These are phyloP conservation scores for Chaetodon trifascialis DNA, from an alignment of 2,113 vertebrate genomes.

Conservation along the genomic window DNA sequence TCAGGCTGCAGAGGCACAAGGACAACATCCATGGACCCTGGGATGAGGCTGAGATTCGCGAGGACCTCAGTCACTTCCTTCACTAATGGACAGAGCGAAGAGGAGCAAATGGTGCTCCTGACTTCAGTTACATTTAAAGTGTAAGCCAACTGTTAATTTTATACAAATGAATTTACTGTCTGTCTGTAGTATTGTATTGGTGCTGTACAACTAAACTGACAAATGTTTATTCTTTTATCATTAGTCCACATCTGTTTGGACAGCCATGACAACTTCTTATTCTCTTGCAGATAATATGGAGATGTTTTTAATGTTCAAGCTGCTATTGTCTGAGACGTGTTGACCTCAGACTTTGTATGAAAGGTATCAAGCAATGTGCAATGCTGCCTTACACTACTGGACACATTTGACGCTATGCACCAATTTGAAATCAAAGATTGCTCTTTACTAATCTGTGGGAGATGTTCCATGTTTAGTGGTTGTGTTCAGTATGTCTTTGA, in stretches of 20 bases:
- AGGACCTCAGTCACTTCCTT: conserved; percentile 91
- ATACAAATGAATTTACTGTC: background rate
- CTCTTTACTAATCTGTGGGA: conserved; percentile 8
- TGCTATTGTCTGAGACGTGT: conserved; percentile 40
- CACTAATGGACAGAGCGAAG: conserved; percentile 32
- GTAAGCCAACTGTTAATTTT: background rate
- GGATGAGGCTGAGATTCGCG: conserved; percentile 98
- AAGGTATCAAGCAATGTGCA: conserved; percentile 6
- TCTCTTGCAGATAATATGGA: conserved; percentile 11
- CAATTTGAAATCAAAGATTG: conserved; percentile 2
- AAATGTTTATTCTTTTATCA: conserved; percentile 5
- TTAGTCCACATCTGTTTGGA: background rate
- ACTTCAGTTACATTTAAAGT: background rate
- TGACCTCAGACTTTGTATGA: background rate
- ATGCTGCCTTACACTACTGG: conserved; percentile 5
- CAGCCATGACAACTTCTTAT: background rate
- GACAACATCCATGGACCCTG: conserved; percentile 98
- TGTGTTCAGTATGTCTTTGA: background rate
- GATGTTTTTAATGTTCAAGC: conserved; percentile 21
- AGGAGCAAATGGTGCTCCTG: background rate
- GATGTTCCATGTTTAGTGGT: background rate
- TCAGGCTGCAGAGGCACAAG: conserved; percentile 92
- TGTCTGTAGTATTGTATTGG: conserved; percentile 11
- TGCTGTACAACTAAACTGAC: conserved; percentile 10
- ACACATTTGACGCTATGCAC: conserved; percentile 3